These are phyloP conservation scores for Smutsia temminckii DNA, from an alignment of 2,797 vertebrate genomes.

Conservation along the genomic window DNA sequence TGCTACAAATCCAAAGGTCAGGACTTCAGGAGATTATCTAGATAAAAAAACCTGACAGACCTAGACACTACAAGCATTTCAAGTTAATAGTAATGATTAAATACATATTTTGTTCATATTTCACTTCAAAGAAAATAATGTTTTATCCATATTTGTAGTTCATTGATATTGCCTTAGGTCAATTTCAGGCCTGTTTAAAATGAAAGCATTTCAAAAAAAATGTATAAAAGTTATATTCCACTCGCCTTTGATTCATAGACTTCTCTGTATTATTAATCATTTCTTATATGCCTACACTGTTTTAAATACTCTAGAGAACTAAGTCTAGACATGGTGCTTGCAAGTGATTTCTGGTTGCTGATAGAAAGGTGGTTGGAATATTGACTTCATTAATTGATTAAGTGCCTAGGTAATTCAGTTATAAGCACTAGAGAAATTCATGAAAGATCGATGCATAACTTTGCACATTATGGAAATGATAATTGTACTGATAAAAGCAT, in stretches of 20 bases:
- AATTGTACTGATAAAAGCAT: not conserved
- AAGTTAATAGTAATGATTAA: not conserved
- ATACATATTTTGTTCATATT: not conserved
- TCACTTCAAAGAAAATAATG: conserved; percentile 15
- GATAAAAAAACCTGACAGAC: not conserved
- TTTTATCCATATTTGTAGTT: not conserved
- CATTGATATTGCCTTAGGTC: not conserved
- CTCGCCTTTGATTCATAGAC: not conserved
- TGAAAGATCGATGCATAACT: conserved; percentile 26
- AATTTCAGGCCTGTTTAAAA: conserved; percentile 37
- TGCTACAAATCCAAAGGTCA: not conserved
- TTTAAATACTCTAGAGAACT: conserved; percentile 29
- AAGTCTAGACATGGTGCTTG: not conserved
- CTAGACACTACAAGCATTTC: not conserved
- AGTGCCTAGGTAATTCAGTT: not conserved
- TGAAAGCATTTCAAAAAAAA: conserved; percentile 43
- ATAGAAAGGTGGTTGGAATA: not conserved
- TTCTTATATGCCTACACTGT: conserved; percentile 40
- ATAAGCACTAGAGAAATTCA: conserved; percentile 28
- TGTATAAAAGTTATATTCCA: conserved; percentile 6
- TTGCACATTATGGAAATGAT: not conserved
- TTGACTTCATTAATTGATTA: conserved; percentile 56
- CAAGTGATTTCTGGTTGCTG: not conserved
- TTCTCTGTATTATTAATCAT: not conserved
- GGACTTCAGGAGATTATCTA: not conserved